Base-by-base conservation (phyloP, 2,888 invertebrate species). In the Mimas tiliae region DNA sequence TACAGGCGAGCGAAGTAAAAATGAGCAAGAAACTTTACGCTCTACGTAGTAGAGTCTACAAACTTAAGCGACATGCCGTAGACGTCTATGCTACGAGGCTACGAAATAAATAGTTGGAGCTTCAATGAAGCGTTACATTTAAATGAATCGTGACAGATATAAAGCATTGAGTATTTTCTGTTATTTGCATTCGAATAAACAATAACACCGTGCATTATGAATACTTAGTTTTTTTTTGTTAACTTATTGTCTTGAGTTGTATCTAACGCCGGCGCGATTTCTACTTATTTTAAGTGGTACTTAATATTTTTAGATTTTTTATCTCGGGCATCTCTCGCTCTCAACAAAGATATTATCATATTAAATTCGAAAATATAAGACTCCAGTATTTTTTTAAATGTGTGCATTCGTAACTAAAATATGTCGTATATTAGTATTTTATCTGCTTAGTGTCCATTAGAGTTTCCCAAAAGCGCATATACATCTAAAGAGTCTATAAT, bases 81-180 rank as follows among this genome's bases (percentile, higher is more conserved):
- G 58, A 58, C 42, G 19, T n/a, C 33, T 53, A 42, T 11, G 58
- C 58, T 58, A 58, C 58, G 58, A 38, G 42, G 19, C 58, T 55
- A 58, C 58, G 58, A 58, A 42, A 42, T 11, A 19, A 58, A 58
- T 42, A 4, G 19, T 58, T 38, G 19, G 19, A 55, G 38, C 34
- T 55, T 8, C 9, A 8, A 16, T 16, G 9, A 55, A 55, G 11
- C 8, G 55, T 8, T n/a, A 55, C 27, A 33, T 33, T 33, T 14
- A 53, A 27, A 53, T 55, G 16, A 55, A 19, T 38, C 9, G 38
- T 34, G 9, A 16, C 16, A 16, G n/a, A 38, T 8, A 1, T 16
- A 38, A 16, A 38, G n/a, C 11, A 11, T 38, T 38, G 27, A 38
- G 8, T 38, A 38, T 27, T 27, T 4, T 6, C 4, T 55, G 16